These are phyloP conservation scores for Geotrypetes seraphini DNA, from an alignment of 2,797 vertebrate species.

Conservation along the genomic window DNA sequence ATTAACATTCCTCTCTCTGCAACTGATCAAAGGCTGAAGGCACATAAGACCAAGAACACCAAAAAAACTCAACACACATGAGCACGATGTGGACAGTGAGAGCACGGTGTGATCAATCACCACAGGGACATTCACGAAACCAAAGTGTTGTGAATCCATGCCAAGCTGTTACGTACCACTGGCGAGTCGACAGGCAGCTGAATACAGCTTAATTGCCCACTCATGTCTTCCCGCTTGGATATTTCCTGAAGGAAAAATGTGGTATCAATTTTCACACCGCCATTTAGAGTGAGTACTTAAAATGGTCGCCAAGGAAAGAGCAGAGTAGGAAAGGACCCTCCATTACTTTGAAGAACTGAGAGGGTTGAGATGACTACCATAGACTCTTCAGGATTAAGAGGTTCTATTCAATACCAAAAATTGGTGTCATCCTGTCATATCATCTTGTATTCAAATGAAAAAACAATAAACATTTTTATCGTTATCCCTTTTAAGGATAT, in stretches of 20 bases:
- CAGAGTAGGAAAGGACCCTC: no score
- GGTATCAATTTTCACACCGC: no score
- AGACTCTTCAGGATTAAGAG: no score
- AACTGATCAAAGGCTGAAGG: conserved; percentile 33
- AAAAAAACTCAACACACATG: no score
- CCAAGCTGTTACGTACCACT: conserved; percentile 80
- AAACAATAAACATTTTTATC: conserved; percentile 1
- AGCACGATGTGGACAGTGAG: conserved; percentile 21
- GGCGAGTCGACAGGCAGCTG: conserved; percentile 91
- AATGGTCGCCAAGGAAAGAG: no score
- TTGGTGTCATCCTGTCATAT: no score
- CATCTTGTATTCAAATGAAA: no score
- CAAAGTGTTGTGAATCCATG: conserved; percentile 45
- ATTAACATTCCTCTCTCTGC: conserved; percentile 2
- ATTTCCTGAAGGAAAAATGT: conserved; percentile 89
- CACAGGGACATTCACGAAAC: conserved; percentile 39
- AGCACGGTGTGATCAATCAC: conserved; percentile 34
- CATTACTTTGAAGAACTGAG: no score
- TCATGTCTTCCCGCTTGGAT: conserved; percentile 87
- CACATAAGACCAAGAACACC: conserved; percentile 70
- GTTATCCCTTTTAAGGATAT: conserved; percentile 7
- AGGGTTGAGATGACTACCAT: no score
- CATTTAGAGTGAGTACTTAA: no score
- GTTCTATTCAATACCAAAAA: no score
- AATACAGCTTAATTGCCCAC: conserved; percentile 90